phyloP scores from a whole-genome alignment of 2,797 vertebrate species.

The Simalia tracyae region DNA sequence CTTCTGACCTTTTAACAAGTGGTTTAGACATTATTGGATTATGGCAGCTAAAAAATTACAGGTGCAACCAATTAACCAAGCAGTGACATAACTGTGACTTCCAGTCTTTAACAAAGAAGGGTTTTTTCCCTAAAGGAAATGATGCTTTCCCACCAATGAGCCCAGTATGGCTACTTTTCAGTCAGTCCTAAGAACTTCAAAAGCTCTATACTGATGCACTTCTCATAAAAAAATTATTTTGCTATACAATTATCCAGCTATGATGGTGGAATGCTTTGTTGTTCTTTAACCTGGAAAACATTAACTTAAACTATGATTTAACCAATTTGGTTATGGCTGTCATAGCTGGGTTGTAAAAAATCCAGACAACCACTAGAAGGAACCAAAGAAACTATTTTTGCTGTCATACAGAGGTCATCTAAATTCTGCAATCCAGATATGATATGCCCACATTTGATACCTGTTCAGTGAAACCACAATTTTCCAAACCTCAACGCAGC shows the following conservation, averaged over 20 bases:
- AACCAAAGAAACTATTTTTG: neutral
- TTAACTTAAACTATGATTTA: constrained; percentile 49
- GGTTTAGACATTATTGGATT: constrained; percentile 72
- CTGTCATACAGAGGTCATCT: neutral
- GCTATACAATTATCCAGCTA: constrained; percentile 63
- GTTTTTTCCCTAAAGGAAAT: constrained; percentile 52
- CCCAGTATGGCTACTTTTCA: constrained; percentile 69
- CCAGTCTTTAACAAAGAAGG: constrained; percentile 55
- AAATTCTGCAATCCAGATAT: neutral
- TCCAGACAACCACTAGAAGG: neutral
- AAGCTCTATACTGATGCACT: constrained; percentile 62
- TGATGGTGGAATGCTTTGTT: constrained; percentile 59
- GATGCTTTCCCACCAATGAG: constrained; percentile 61
- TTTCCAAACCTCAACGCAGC: neutral
- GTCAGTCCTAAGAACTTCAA: constrained; percentile 64
- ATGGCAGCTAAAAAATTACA: constrained; percentile 82
- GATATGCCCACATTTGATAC: neutral
- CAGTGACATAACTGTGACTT: constrained; percentile 69
- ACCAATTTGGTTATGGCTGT: constrained; percentile 14
- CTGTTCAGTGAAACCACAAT: neutral
- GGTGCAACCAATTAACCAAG: constrained; percentile 82
- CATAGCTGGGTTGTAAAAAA: neutral
- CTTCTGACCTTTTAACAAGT: constrained; percentile 71
- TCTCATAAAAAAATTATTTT: constrained; percentile 72
- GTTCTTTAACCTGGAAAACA: constrained; percentile 45